phyloP scores from a whole-genome alignment of 2,113 vertebrate genomes.

The Microtus ochrogaster region DNA sequence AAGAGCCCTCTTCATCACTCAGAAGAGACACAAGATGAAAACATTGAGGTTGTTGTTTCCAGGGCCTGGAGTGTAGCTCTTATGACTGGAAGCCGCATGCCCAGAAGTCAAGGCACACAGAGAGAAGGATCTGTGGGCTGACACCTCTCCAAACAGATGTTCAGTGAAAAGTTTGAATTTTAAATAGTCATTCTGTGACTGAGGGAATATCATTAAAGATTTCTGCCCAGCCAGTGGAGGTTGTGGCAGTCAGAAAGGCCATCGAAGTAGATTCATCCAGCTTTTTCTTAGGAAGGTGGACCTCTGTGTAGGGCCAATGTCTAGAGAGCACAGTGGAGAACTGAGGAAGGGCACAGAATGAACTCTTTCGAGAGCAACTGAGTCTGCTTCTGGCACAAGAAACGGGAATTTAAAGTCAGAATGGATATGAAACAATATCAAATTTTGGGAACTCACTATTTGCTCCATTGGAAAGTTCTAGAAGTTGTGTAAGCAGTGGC shows the following conservation, averaged over 20 bases:
- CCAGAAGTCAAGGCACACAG: neutral
- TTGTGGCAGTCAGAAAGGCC: neutral
- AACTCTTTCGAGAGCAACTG: neutral
- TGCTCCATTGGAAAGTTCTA: neutral
- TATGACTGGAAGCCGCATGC: neutral
- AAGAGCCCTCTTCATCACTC: neutral
- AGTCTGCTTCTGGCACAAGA: neutral
- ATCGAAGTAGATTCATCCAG: neutral
- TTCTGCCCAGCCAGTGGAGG: neutral
- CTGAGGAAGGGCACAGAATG: neutral
- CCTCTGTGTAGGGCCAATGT: neutral
- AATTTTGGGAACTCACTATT: neutral
- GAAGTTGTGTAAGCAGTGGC: neutral
- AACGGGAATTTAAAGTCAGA: neutral
- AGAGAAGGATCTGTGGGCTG: neutral
- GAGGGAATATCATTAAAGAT: neutral
- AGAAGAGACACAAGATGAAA: neutral
- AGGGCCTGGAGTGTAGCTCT: neutral
- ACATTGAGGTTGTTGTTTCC: neutral
- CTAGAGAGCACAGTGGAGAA: neutral
- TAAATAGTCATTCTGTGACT: too few relatives aligned
- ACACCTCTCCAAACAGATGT: neutral
- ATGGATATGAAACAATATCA: neutral
- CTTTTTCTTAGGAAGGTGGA: too few relatives aligned
- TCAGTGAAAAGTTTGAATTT: neutral